Conservation (phyloP, 2,888 invertebrate genomes). For the Macrosiphum euphorbiae region DNA sequence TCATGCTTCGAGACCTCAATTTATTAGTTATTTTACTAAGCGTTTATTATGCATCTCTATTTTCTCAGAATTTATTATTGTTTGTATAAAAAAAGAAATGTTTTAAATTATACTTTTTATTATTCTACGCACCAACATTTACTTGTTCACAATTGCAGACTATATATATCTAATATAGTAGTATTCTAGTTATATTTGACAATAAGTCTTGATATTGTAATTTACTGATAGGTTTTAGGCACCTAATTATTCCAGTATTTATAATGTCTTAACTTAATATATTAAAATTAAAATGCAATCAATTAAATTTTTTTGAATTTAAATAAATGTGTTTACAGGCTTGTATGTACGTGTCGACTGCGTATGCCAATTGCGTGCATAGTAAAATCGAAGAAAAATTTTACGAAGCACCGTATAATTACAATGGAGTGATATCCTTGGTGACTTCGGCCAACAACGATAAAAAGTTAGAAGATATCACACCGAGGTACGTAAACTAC, state of each 20-base stretch:
- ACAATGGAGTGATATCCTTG: constrained; percentile 69
- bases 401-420: constrained; percentile 70
- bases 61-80: neutral
- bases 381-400: constrained; percentile 70
- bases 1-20: neutral
- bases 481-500: constrained; percentile 68
- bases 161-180: neutral
- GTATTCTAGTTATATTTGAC: neutral
- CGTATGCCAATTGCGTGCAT: constrained; percentile 70
- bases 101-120: neutral
- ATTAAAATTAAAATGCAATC: neutral
- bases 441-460: constrained; percentile 70
- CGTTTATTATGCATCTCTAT: neutral
- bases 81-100: neutral
- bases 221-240: neutral
- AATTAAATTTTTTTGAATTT: neutral
- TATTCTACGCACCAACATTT: neutral
- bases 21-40: neutral
- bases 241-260: neutral
- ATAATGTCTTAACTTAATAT: neutral
- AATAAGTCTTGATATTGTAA: neutral
- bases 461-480: constrained; percentile 70
- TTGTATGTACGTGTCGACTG: constrained; percentile 71
- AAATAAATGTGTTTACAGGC: constrained; percentile 68
- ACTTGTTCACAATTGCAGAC: neutral